Base-by-base conservation (phyloP, 1,140 invertebrate genomes). In the Panulirus ornatus region DNA sequence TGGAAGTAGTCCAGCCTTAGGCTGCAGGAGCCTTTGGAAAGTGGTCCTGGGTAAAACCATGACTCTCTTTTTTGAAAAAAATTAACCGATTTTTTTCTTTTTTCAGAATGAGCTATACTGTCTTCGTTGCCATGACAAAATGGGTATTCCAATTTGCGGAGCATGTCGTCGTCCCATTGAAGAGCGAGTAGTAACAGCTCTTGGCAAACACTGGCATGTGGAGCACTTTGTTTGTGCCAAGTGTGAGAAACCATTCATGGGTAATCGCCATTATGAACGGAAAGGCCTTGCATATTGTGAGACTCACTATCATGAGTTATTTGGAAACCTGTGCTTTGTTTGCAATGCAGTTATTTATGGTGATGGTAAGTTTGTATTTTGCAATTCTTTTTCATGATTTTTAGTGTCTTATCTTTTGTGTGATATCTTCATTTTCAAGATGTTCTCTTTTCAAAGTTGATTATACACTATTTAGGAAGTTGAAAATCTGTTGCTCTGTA, bases 121-220 rank as follows among this genome's bases (percentile, higher is more conserved):
- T 93, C 95, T 99, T 40, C 96, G 98, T 88, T 99, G 99, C 93
- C 99, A 99, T 94, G 99, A 99, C 93, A 99, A 99, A 95, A 99
- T 99, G 98, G 99, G 99, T 34, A 96, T 96, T 86, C 95, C 96
- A 0, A 96, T 96, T 81, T 96, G 96, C 94, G 95, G 95, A 58
- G 96, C 95, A 34, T 96, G 95, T 93, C 94, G 98, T 38, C 96
- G 98, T 30, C 98, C 98, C 0, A 99, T 99, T 91, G 98, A 99
- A 94, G 98, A 99, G 94, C 95, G 98, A 73, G 98, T 99, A 22
- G 98, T 99, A 8, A 99, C 98, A 36, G 98, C 98, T 27, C 94
- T 99, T n/a, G 98, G 98, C 6, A 99, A 99, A 94, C 97, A 99
- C 93, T 99, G 99, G 99, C 99, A 99, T 94, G 99, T 99, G 22